Evolutionary conservation across 2,113 vertebrate species (phyloP), one percentile per base, ranked within the genome.

Genomic region (Corvus cornix): DNA sequence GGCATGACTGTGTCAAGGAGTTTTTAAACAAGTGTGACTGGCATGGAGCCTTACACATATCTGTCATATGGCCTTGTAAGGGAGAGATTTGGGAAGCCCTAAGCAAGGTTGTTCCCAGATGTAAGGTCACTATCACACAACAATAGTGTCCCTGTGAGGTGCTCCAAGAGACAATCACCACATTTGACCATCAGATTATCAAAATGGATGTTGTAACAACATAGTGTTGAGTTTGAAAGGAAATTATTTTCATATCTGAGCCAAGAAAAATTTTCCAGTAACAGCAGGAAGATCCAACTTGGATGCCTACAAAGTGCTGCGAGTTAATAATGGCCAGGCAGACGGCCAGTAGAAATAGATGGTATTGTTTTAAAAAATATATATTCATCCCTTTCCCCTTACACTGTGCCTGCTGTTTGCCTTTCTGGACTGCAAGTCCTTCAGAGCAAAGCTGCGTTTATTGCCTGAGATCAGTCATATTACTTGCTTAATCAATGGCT

Each of bases 211-310:
- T 73, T 70, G 39, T 95, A 96, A 89, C 80, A 90, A 81, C 68
- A 77, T 62, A 84, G 89, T 70, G 64, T 86, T 91, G 94, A 89
- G 60, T 95, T 77, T 81, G 44, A 95, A 95, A 72, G 73, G 89
- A 96, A 95, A 92, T 86, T 78, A 83, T 92, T 95, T 94, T 87
- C 64, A 15, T 56, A 60, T 33, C 58, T 75, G 64, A 87, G 93
- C 86, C 93, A 97, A 94, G 77, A 93, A 94, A 94, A 75, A 49
- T 19, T 95, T 93, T 97, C 76, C 73, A 92, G 60, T 87, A 95
- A 94, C 84, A 92, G 91, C 86, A 91, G 68, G 72, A 94, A 89
- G 55, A 94, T 94, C 85, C 76, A 87, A 18, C 39, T 89, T 94
- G 73, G 83, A 89, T 84, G 53, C 49, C 33, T 94, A 84, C 60